Base-by-base conservation (phyloP, 2,113 vertebrate species). In the Ivindomyrus marchei region DNA sequence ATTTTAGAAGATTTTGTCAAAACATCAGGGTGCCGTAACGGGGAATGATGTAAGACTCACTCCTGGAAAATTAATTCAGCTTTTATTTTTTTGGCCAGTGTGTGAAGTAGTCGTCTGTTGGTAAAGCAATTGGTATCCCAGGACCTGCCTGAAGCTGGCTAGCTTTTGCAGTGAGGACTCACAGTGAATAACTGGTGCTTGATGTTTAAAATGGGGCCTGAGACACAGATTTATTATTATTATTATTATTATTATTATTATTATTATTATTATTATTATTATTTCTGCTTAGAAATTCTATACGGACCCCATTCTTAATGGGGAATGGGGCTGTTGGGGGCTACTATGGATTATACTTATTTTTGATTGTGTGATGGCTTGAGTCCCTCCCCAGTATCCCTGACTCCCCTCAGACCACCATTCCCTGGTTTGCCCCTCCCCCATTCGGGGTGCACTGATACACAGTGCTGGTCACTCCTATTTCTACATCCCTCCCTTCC, bases 1-100 rank as follows among this genome's bases (percentile, higher is more conserved):
- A 74, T 90, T 83, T 92, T 1, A 13, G 87, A 89, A 91, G 90
- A 91, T 80, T 90, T 90, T 91, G 87, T 85, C 52, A 56, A 70
- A 89, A 45, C 89, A 90, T 39, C 4, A 89, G 13, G 42, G 85
- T 91, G 88, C 80, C 62, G 88, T 91, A 91, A 84, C 91, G 80
- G 56, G 31, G 49, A 80, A 56, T 21, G 52, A 92, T 90, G 91
- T 85, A 88, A 92, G 80, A 90, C 91, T 85, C 89, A 88, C 87
- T 62, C 8, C 70, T 90, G 84, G 90, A 77, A 89, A 66, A 66
- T 27, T 1, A 4, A 66, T 66, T 66, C 62, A 27, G 62, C 1
- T 66, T 50, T 91, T 21, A 1, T 11, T 27, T 49, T 47, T 49
- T 19, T 74, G 21, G 5, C 24, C 36, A 46, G 24, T 13, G 1